Conservation (phyloP, 2,113 vertebrate genomes). For the Myrmecobius fasciatus region DNA sequence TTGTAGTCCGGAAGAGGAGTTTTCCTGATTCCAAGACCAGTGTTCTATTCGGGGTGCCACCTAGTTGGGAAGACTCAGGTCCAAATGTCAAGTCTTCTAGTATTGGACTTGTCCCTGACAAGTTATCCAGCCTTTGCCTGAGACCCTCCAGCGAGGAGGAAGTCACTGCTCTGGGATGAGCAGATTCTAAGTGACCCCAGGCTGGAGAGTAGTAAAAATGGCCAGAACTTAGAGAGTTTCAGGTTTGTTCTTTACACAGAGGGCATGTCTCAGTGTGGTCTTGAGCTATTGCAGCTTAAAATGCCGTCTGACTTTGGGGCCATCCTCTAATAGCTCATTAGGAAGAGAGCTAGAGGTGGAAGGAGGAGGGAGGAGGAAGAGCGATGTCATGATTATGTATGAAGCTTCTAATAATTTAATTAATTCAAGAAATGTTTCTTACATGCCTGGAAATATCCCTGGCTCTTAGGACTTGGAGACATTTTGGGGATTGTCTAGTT, state of each 20-base stretch:
- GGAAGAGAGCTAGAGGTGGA: too few relatives aligned
- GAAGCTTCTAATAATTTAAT: background rate
- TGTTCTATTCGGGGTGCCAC: background rate
- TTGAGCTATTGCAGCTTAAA: background rate
- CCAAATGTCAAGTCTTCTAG: background rate
- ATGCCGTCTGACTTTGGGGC: background rate
- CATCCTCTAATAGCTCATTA: background rate
- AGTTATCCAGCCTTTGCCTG: background rate
- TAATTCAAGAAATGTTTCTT: background rate
- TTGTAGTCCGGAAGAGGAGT: background rate
- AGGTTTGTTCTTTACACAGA: background rate
- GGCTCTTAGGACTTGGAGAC: background rate
- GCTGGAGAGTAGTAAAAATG: background rate
- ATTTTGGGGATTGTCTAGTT: background rate
- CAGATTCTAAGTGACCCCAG: background rate
- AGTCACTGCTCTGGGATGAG: background rate
- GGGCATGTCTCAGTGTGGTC: background rate
- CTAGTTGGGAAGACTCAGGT: background rate
- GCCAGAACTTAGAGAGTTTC: background rate
- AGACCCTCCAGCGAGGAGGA: background rate
- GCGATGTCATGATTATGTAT: background rate
- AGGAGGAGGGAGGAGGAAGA: background rate
- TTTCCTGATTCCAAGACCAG: background rate
- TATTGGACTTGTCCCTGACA: background rate
- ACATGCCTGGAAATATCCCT: background rate